These are phyloP conservation scores for Caretta caretta DNA, from an alignment of 2,113 vertebrate genomes.

Conservation along the genomic window DNA sequence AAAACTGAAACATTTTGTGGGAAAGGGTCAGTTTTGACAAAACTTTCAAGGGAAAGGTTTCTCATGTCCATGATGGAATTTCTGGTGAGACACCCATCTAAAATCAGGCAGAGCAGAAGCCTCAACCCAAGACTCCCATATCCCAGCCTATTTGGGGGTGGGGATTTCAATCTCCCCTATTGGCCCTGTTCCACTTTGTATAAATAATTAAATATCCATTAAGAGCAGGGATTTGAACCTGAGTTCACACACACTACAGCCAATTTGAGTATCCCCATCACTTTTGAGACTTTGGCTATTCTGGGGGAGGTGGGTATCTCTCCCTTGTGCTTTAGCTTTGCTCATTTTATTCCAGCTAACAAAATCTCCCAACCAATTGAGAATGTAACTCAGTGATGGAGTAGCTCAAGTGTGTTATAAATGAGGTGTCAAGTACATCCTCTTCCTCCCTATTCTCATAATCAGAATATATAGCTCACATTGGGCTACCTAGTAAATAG, in stretches of 20 bases:
- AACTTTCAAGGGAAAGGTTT: neutral
- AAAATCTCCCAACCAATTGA: neutral
- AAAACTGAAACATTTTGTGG: neutral
- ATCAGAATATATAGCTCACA: fast-evolving
- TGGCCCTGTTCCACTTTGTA: neutral
- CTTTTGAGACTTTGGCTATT: neutral
- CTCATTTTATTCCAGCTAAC: neutral
- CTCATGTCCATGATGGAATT: neutral
- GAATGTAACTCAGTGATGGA: neutral
- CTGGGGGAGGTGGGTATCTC: neutral
- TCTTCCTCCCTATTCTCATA: neutral
- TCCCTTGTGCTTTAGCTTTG: neutral
- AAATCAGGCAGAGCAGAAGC: neutral
- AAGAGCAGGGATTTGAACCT: neutral
- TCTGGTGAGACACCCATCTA: neutral
- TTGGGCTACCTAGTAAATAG: neutral
- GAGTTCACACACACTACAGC: neutral
- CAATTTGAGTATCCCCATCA: neutral
- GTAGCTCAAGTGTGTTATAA: neutral
- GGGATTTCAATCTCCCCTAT: neutral
- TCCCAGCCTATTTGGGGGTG: neutral
- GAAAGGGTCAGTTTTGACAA: neutral
- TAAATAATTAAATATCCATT: neutral
- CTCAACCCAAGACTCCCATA: neutral
- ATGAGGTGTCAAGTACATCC: neutral